Conservation (phyloP, 2,797 vertebrate genomes). For the Coregonus ussuriensis region DNA sequence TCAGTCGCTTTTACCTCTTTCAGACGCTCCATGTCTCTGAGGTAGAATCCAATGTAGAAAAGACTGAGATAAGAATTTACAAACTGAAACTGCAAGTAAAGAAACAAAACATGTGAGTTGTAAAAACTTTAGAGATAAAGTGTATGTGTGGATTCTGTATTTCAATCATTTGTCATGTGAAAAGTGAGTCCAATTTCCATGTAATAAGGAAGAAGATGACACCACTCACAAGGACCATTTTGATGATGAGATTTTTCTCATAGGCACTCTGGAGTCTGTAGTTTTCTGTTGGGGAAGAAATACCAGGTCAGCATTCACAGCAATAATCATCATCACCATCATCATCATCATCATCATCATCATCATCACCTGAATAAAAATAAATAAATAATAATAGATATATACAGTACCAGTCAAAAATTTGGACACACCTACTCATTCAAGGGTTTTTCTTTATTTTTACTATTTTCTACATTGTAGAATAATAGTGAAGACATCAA, state of each 20-base stretch:
- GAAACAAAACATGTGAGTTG: background rate
- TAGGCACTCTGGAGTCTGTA: slow-evolving; percentile 98
- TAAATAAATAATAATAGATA: too few species aligned
- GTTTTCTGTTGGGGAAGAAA: slow-evolving; percentile 81
- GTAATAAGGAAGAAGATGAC: background rate
- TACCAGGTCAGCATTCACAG: slow-evolving; percentile 11
- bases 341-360: too few species aligned
- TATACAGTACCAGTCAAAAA: too few species aligned
- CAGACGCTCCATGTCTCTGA: slow-evolving; percentile 98
- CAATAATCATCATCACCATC: too few species aligned
- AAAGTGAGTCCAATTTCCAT: background rate
- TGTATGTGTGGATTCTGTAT: background rate
- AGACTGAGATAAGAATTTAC: slow-evolving; percentile 99
- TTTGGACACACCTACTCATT: too few species aligned
- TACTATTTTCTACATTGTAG: too few species aligned
- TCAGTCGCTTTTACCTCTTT: slow-evolving; percentile 85
- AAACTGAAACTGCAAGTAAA: slow-evolving; percentile 90
- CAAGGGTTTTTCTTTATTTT: too few species aligned
- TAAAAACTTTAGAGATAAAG: slow-evolving; percentile 7
- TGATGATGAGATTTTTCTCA: slow-evolving; percentile 98
- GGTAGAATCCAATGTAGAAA: slow-evolving; percentile 99
- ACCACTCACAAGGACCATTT: slow-evolving; percentile 94
- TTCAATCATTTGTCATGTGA: background rate
- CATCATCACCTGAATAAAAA: too few species aligned
- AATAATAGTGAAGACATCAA: too few species aligned